Evolutionary conservation across 2,113 vertebrate species (phyloP).

Genomic region (Phodopus roborovskii): DNA sequence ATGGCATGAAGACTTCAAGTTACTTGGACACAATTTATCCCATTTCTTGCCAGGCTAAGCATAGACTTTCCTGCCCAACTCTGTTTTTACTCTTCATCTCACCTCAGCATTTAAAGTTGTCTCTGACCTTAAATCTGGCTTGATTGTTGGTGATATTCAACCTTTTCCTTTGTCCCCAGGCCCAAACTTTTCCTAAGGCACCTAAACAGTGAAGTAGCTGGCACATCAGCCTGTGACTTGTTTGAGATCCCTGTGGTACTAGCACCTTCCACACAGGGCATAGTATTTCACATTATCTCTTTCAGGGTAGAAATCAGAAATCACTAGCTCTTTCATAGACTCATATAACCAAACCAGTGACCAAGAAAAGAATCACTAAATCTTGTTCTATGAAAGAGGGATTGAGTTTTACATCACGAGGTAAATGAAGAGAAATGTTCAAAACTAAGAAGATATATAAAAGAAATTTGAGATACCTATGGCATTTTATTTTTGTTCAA

Average conservation of each 20-base stretch:
- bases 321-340: neutral
- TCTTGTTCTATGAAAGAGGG: neutral
- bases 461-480: neutral
- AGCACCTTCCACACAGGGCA: neutral
- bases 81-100: rapidly evolving
- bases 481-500: neutral
- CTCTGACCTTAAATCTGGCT: neutral
- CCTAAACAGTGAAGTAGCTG: neutral
- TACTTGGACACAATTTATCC: neutral
- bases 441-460: neutral
- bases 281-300: neutral
- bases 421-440: neutral
- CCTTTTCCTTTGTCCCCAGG: neutral
- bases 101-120: neutral
- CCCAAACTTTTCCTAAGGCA: neutral
- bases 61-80: neutral
- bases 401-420: neutral
- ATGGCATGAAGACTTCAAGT: neutral
- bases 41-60: neutral
- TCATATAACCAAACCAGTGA: neutral
- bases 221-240: neutral
- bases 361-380: neutral
- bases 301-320: neutral
- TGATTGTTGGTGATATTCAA: neutral
- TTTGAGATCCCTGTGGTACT: neutral